phyloP scores from a whole-genome alignment of 2,113 vertebrate species.

The Microcebus griseorufus region DNA sequence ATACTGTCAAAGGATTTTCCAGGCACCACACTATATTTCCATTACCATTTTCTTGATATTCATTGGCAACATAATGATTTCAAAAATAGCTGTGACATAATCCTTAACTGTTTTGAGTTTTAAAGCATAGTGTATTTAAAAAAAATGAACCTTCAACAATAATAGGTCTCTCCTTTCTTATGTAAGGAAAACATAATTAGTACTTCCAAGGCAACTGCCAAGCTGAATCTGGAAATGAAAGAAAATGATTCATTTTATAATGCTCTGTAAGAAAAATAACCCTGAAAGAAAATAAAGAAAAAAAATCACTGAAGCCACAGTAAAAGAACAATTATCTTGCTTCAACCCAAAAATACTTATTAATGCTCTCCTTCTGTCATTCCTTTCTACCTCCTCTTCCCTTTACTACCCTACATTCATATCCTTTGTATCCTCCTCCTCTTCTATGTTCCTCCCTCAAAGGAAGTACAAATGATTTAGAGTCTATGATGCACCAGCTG shows the following conservation, averaged over 20 bases:
- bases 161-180: constrained; percentile 66
- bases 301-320: background rate
- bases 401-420: background rate
- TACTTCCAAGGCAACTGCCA: constrained; percentile 65
- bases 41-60: constrained; percentile 59
- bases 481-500: constrained; percentile 53
- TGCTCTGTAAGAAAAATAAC: constrained; percentile 59
- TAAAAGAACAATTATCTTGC: constrained; percentile 48
- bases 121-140: background rate
- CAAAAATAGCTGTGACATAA: constrained; percentile 69
- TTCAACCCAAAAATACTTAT: constrained; percentile 42
- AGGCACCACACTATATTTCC: constrained; percentile 31
- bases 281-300: background rate
- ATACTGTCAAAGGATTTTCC: constrained; percentile 49
- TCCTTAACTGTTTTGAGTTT: constrained; percentile 62
- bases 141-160: constrained; percentile 59
- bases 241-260: constrained; percentile 67
- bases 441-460: background rate
- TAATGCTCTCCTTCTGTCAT: background rate
- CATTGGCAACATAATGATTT: constrained; percentile 52
- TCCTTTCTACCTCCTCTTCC: background rate
- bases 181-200: constrained; percentile 72
- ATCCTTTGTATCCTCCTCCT: background rate
- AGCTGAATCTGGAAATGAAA: constrained; percentile 62
- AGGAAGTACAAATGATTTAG: constrained; percentile 54